A percentile compares a stretch with the other conserved stretches of the same genome.
Evolutionary conservation across 30 jellyfish, hydroid and myxozoan genomes (phyloP).

Genomic region (Hydractinia symbiolongicarpus): DNA sequence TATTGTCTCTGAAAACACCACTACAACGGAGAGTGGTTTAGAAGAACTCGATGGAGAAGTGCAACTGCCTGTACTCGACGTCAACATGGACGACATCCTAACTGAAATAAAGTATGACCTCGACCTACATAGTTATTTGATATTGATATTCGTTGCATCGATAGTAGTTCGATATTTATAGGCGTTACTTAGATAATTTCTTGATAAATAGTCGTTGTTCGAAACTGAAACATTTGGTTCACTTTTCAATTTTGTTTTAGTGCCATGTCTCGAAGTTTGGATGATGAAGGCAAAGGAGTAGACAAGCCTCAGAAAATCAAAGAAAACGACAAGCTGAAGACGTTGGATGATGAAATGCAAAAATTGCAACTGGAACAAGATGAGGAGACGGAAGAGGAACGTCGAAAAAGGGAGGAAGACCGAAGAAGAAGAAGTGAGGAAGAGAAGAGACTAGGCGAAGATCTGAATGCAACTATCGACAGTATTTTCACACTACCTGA

Average conservation of each 20-base stretch:
- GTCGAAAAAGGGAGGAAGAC: not conserved
- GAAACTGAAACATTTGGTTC: no score
- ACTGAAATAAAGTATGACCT: slow-evolving; percentile 11
- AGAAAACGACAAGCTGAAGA: not conserved
- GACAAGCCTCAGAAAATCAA: not conserved
- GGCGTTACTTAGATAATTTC: not conserved
- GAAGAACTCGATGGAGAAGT: not conserved
- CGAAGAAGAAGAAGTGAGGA: not conserved
- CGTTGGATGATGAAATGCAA: not conserved
- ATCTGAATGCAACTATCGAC: slow-evolving; percentile 19
- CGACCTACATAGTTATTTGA: no score
- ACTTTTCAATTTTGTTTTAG: not conserved
- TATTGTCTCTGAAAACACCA: no score
- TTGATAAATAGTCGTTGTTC: no score
- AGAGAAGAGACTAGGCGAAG: slow-evolving; percentile 21
- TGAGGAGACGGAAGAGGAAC: slow-evolving; percentile 11
- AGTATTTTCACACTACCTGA: slow-evolving; percentile 38
- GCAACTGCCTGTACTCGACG: not conserved
- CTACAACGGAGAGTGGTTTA: not conserved
- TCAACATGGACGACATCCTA: slow-evolving; percentile 28
- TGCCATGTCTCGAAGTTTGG: slow-evolving; percentile 28
- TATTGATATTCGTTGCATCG: no score
- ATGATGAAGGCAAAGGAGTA: slow-evolving; percentile 10
- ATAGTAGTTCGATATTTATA: no score
- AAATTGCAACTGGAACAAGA: not conserved